Percentiles rank a stretch among this genome's conserved stretches.
Evolutionary conservation across 2,797 vertebrate species (phyloP).

Genomic region (Taenioides sp.): DNA sequence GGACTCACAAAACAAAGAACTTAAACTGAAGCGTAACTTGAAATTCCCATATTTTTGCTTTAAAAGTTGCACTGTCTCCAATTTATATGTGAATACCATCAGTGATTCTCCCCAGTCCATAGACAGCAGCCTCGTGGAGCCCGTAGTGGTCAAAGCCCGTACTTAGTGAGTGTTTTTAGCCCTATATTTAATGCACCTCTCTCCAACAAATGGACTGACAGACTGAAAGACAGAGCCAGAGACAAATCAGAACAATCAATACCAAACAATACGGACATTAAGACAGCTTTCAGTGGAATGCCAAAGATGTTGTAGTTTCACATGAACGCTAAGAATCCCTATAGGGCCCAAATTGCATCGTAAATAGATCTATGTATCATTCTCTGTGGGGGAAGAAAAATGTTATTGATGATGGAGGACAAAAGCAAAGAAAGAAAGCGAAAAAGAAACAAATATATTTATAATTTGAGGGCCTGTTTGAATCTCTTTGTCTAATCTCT

Average conservation of each 20-base stretch:
- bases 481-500: neutral
- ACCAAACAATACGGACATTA: conserved; percentile 76
- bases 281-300: conserved; percentile 89
- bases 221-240: conserved; percentile 49
- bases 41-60: too few relatives aligned
- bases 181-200: conserved; percentile 31
- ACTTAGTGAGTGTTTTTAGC: conserved; percentile 14
- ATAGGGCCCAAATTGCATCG: conserved; percentile 27
- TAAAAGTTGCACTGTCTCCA: neutral
- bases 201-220: conserved; percentile 52
- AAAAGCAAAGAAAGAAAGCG: conserved; percentile 2
- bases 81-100: neutral
- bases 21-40: too few relatives aligned
- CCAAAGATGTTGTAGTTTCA: conserved; percentile 95
- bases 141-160: conserved; percentile 35
- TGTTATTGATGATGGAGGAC: conserved; percentile 26
- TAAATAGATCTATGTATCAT: neutral
- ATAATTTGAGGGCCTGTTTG: neutral
- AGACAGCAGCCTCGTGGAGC: conserved; percentile 40
- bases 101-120: conserved; percentile 40
- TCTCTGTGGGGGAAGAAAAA: conserved; percentile 34
- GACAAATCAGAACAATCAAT: conserved; percentile 57
- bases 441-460: conserved; percentile 11
- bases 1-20: too few relatives aligned
- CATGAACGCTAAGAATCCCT: conserved; percentile 82